Conservation (phyloP, 2,113 vertebrate genomes). For the Saimiri boliviensis region DNA sequence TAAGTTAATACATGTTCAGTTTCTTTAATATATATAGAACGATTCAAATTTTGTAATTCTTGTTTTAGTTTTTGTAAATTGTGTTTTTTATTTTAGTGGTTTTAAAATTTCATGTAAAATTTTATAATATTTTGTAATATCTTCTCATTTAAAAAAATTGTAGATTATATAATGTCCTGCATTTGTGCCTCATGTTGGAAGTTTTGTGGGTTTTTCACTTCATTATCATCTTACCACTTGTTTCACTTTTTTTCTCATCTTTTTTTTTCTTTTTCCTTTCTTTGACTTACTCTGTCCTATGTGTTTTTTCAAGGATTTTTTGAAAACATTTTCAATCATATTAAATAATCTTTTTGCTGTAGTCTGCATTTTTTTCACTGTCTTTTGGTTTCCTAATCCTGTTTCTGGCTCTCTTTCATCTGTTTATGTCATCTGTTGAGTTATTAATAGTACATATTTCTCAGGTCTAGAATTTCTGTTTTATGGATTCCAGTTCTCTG, state of each 20-base stretch:
- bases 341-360: not conserved
- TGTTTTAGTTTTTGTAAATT: not conserved
- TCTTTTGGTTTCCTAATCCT: not conserved
- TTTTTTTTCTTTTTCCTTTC: not conserved
- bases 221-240: not conserved
- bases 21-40: not conserved
- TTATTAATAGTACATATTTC: not conserved
- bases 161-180: not conserved
- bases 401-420: not conserved
- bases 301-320: not conserved
- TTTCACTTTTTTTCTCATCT: not conserved
- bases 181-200: not conserved
- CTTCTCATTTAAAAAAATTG: not conserved
- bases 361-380: not conserved
- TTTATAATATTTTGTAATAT: not conserved
- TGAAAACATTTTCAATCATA: not conserved
- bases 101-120: not conserved
- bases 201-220: not conserved
- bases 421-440: not conserved
- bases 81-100: not conserved
- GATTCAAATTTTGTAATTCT: slow-evolving; percentile 4
- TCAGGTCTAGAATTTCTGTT: not conserved
- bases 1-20: not conserved
- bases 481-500: not conserved
- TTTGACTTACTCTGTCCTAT: not conserved